Evolutionary conservation across 2,888 invertebrate species (phyloP).

Genomic region (Trissonchulus latispiculum): DNA sequence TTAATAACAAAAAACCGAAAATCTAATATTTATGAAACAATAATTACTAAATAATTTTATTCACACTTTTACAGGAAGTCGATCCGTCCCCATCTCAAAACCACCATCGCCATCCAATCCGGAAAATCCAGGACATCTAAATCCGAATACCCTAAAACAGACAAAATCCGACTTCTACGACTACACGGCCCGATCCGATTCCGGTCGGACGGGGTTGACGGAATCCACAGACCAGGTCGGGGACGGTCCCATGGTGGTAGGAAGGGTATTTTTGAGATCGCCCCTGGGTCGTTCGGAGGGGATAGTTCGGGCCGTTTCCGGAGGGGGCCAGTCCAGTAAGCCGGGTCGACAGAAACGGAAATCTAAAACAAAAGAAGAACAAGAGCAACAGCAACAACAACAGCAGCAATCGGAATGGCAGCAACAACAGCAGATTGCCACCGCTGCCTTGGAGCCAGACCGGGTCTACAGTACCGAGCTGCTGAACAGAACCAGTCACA

Average conservation of each 20-base stretch:
- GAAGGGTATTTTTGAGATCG: conserved; percentile 28
- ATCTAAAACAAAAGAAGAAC: too few relatives aligned
- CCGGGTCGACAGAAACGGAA: neutral
- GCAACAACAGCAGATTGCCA: too few relatives aligned
- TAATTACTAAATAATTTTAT: too few relatives aligned
- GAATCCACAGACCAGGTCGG: neutral
- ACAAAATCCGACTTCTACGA: neutral
- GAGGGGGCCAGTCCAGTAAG: neutral
- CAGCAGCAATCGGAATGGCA: too few relatives aligned
- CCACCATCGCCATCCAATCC: neutral
- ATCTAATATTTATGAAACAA: too few relatives aligned
- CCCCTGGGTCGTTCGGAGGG: conserved; percentile 55
- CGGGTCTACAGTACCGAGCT: too few relatives aligned
- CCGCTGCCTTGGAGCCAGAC: too few relatives aligned
- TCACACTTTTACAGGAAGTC: neutral
- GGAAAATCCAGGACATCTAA: neutral
- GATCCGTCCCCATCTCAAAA: neutral
- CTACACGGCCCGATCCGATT: neutral
- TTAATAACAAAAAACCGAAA: too few relatives aligned
- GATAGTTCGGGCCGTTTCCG: neutral
- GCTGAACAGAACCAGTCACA: too few relatives aligned
- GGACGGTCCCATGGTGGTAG: neutral
- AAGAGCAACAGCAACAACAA: too few relatives aligned
- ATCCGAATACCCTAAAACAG: neutral
- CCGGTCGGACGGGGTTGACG: too few relatives aligned